Base-by-base conservation (phyloP, 1,140 invertebrate genomes). In the Hycleus cichorii region DNA sequence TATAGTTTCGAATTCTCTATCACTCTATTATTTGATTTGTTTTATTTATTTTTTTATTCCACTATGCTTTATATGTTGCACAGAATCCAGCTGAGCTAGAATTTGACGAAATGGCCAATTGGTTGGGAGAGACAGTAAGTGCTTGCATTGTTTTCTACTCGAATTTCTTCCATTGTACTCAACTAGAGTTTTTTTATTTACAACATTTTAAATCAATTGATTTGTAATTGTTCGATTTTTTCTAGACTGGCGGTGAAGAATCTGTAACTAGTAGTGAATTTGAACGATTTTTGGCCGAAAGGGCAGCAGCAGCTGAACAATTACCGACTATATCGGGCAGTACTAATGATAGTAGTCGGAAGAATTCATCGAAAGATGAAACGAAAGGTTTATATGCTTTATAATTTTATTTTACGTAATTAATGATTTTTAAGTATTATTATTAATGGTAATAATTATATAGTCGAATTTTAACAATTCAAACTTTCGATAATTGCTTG, bases 31-130 rank as follows among this genome's bases (percentile, higher is more conserved):
- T 32, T 32, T 32, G 4, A 5, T 47, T 43, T 47, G 38, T 12
- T 55, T 55, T 55, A n/a, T 46, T 32, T 52, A 47, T 8, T 18
- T 47, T 12, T 55, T 52, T 55, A 38, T 53, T 38, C 45, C 60
- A 55, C 47, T 56, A 59, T 49, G 67, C 64, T 69, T 63, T 68
- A 54, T 71, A 63, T 71, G 42, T 67, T 75, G 65, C 74, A 68
- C 76, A 84, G 85, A 87, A 79, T 79, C 85, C 83, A 64, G 65
- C 64, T 77, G 88, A 92, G 70, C 85, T 85, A 74, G 92, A 95
- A 76, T 91, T 94, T 79, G 90, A 91, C 79, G 92, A 95, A 79
- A 94, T 95, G 83, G 91, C 91, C 66, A 87, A 89, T 69, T 96
- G 92, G 92, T 81, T 95, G 68, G 84, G 82, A 69, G 84, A 78